Base-by-base conservation (phyloP, 2,888 invertebrate genomes). In the Pseudococcus longispinus region DNA sequence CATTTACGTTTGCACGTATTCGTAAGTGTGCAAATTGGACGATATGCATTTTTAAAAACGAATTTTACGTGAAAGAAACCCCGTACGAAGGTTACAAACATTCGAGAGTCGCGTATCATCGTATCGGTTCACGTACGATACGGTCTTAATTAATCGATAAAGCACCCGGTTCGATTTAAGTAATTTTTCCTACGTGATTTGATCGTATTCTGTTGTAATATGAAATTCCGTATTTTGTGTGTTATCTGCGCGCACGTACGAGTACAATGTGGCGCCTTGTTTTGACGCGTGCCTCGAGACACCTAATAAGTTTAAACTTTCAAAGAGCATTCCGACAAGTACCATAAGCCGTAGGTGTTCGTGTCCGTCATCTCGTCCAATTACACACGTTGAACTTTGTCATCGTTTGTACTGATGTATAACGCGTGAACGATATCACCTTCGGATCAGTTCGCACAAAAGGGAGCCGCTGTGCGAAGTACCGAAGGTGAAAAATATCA, bases 331-430 rank as follows among this genome's bases (percentile, higher is more conserved):
- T n/a, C 13, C 42, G 77, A 18, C 8, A n/a, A n/a, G n/a, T n/a
- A n/a, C n/a, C n/a, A n/a, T n/a, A n/a, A n/a, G n/a, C 9, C 15
- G 70, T 70, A 70, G 42, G 37, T 20, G 77, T 32, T 8, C 18
- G 42, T 80, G 77, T 20, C 11, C 77, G 77, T n/a, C 6, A 42
- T 42, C 77, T n/a, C 29, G 42, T 42, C 9, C n/a, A 80, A 80
- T 80, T 80, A 80, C 2, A 42, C 29, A 42, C 29, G 0, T 37
- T 42, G 42, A 80, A 80, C 77, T 80, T 80, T 80, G 77, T 80
- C 77, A 80, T 80, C 77, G 42, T 37, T 77, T n/a, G 42, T 80
- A 80, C 42, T 42, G 29, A 9, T 32, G 77, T 77, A 77, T 29
- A 18, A 74, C 32, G 32, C 5, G 77, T 20, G 20, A 20, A 80